These are phyloP conservation scores for Boloria euphrosyne DNA, from an alignment of 2,888 invertebrate genomes.

Conservation along the genomic window DNA sequence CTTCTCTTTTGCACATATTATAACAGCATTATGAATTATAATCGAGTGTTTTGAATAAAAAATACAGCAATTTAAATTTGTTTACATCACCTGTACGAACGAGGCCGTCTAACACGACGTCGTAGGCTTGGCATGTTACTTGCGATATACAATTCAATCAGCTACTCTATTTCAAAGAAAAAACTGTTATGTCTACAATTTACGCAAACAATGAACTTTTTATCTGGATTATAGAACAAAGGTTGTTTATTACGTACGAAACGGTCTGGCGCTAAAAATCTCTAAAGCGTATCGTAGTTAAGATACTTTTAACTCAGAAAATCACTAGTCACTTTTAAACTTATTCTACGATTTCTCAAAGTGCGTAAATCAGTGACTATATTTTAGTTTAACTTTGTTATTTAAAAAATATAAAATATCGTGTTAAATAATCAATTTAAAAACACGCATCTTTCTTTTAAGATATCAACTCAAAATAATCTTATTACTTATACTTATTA, in stretches of 20 bases:
- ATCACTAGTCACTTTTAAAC: slow-evolving; percentile 1
- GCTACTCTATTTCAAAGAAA: slow-evolving; percentile 14
- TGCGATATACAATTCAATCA: slow-evolving; percentile 13
- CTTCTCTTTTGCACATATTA: too few species aligned
- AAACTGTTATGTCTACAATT: slow-evolving; percentile 28
- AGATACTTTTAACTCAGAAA: slow-evolving; percentile 8
- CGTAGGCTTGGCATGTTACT: slow-evolving; percentile 10
- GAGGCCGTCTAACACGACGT: not conserved
- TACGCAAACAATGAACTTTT: slow-evolving; percentile 23
- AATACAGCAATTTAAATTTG: not conserved
- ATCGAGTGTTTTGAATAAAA: too few species aligned
- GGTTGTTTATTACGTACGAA: slow-evolving; percentile 28
- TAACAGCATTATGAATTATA: too few species aligned
- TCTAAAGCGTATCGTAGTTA: slow-evolving; percentile 4
- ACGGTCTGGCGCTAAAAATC: slow-evolving; percentile 8
- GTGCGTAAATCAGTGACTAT: too few species aligned
- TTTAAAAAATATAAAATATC: too few species aligned
- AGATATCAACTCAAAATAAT: not conserved
- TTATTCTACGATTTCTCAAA: too few species aligned
- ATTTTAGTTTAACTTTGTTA: too few species aligned
- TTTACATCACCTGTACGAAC: not conserved
- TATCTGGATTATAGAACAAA: slow-evolving; percentile 27
- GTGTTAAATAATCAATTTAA: not conserved
- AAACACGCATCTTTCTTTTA: not conserved
- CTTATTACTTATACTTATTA: too few species aligned